Percentiles rank a stretch among this genome's conserved stretches.
These are phyloP conservation scores for Patiria miniata DNA, from an alignment of 35 echinoderm and acorn worm species.

Conservation along the genomic window DNA sequence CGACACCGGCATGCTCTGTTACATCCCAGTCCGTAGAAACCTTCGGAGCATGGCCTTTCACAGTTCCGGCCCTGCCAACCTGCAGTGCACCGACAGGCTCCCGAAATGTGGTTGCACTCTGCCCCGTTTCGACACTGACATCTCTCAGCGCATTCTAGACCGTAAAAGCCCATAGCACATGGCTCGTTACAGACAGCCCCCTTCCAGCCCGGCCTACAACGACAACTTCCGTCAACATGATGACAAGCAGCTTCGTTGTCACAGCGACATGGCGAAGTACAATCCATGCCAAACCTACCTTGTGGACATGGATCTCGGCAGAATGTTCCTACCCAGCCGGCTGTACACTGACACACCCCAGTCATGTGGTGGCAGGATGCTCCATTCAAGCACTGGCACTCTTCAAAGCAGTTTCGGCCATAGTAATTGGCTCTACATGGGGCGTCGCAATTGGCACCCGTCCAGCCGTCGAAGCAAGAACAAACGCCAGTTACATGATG, in stretches of 20 bases:
- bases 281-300: slow-evolving; percentile 60
- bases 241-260: slow-evolving; percentile 60
- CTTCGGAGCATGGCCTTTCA: slow-evolving; percentile 37
- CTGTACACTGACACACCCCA: slow-evolving; percentile 66
- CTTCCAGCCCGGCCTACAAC: slow-evolving; percentile 61
- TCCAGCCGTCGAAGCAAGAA: slow-evolving; percentile 66
- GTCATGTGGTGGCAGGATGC: slow-evolving; percentile 63
- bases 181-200: slow-evolving; percentile 55
- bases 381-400: slow-evolving; percentile 72
- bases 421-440: slow-evolving; percentile 51
- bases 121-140: slow-evolving; percentile 64
- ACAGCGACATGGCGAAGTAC: slow-evolving; percentile 56
- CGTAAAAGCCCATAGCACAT: slow-evolving; percentile 54
- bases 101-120: slow-evolving; percentile 52
- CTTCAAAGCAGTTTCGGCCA: slow-evolving; percentile 53
- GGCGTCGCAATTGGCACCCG: slow-evolving; percentile 50
- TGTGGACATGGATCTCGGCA: slow-evolving; percentile 53
- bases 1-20: slow-evolving; percentile 60
- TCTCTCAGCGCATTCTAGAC: slow-evolving; percentile 36
- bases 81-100: slow-evolving; percentile 53
- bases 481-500: slow-evolving; percentile 74
- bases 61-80: slow-evolving; percentile 55
- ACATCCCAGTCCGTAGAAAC: slow-evolving; percentile 62
- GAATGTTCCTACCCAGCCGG: slow-evolving; percentile 68
- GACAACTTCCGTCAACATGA: slow-evolving; percentile 66